Evolutionary conservation across 2,113 vertebrate genomes (phyloP), one percentile per base, ranked within the genome.

Genomic region (Mastomys coucha): DNA sequence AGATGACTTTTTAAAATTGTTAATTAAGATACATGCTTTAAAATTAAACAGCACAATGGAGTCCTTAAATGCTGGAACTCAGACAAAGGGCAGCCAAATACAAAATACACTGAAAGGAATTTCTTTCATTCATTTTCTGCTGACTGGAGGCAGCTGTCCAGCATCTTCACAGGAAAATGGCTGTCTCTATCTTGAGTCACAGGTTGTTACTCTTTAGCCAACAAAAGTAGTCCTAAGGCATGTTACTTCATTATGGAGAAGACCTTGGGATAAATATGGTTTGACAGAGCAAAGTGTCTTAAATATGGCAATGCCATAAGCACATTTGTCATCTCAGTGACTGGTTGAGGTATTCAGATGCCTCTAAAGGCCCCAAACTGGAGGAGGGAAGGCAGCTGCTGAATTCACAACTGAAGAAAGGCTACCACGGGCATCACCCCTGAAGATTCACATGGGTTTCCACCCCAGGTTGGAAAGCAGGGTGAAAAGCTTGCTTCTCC

Each of bases 221-320:
- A 95, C 96, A 98, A 92, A 82, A 96, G 91, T 91, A 97, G 97
- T 97, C 97, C 97, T 93, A 97, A 97, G 97, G 96, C 97, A 97
- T 97, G 92, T 85, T 51, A 77, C 95, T 96, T 96, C 97, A 95
- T 98, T 93, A 95, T 81, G 96, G 96, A 97, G 98, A 93, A 65
- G 96, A 94, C 96, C 98, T 98, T 82, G 49, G 97, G 94, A 93
- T 97, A 96, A 97, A 97, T 97, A 97, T 60, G 88, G 75, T 45
- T 88, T 97, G 98, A 98, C 98, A 98, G 98, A 98, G 98, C 99
- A 91, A 97, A 98, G 98, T 98, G 98, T 98, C 97, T 98, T 98
- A 98, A 98, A 98, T 96, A 97, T 16, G 4, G 94, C 77, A 72
- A 87, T 0, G 3, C 91, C 31, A 60, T 56, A 77, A 97, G 91